Evolutionary conservation across 2,888 invertebrate genomes (phyloP).

Genomic region (Hedychridium roseum): DNA sequence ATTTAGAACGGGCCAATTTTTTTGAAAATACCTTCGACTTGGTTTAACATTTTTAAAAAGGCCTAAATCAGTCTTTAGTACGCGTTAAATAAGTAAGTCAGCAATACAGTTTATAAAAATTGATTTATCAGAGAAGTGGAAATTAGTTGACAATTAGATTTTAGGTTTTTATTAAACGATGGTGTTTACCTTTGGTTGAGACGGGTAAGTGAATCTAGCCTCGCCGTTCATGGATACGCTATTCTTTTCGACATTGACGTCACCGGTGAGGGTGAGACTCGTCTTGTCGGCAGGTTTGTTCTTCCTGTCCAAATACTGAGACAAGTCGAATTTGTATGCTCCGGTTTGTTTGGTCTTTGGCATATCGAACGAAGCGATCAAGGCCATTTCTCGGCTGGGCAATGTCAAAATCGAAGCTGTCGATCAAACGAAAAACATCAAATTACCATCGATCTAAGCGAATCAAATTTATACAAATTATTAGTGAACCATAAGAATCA

Average conservation of each 20-base stretch:
- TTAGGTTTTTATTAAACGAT: background rate
- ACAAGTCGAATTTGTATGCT: slow-evolving; percentile 71
- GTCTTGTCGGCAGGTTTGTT: slow-evolving; percentile 76
- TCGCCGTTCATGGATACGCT: slow-evolving; percentile 67
- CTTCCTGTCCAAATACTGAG: slow-evolving; percentile 76
- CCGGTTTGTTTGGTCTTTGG: slow-evolving; percentile 64
- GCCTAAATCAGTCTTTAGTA: too few species aligned
- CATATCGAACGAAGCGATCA: slow-evolving; percentile 66
- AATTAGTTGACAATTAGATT: too few species aligned
- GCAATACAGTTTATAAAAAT: too few species aligned
- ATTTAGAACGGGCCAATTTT: too few species aligned
- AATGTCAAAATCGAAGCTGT: slow-evolving; percentile 70
- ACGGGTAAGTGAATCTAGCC: slow-evolving; percentile 74
- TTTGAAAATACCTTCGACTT: too few species aligned
- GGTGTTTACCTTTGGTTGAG: slow-evolving; percentile 70
- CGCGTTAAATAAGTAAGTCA: too few species aligned
- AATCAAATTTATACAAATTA: background rate
- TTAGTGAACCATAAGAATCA: background rate
- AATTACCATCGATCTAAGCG: background rate
- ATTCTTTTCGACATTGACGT: slow-evolving; percentile 66
- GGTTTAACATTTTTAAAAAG: too few species aligned
- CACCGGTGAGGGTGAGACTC: slow-evolving; percentile 67
- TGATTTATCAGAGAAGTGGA: too few species aligned
- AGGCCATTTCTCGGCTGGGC: slow-evolving; percentile 73
- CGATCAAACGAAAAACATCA: slow-evolving; percentile 31